phyloP scores from a whole-genome alignment of 2,797 vertebrate genomes.

The Thalassophryne amazonica region DNA sequence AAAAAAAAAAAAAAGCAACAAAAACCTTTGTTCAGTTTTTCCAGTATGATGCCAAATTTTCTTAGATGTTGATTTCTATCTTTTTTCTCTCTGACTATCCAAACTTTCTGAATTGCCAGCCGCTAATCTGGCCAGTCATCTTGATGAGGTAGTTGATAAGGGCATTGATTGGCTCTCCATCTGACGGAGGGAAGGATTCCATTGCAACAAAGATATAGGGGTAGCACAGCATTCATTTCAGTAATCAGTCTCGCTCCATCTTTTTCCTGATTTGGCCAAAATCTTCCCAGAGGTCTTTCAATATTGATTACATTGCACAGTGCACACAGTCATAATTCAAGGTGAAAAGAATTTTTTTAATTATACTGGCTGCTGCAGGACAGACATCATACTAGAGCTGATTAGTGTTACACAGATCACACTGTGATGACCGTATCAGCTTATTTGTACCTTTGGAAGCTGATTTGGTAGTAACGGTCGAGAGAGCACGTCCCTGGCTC shows the following conservation, averaged over 20 bases:
- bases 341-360: conserved; percentile 74
- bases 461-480: conserved; percentile 74
- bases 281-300: conserved; percentile 75
- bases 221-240: conserved; percentile 66
- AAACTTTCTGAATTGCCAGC: conserved; percentile 65
- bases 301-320: conserved; percentile 67
- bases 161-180: conserved; percentile 71
- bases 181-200: conserved; percentile 69
- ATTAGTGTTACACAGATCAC: conserved; percentile 53
- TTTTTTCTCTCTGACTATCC: conserved; percentile 71
- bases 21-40: conserved; percentile 47
- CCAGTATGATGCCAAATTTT: conserved; percentile 48
- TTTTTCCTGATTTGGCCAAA: conserved; percentile 63
- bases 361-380: conserved; percentile 34
- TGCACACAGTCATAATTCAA: conserved; percentile 61
- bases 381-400: conserved; percentile 49
- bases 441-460: conserved; percentile 50
- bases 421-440: conserved; percentile 58
- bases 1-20: no score
- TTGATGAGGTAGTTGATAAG: conserved; percentile 76
- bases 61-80: conserved; percentile 64
- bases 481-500: conserved; percentile 67
- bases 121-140: conserved; percentile 63
- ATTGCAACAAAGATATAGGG: conserved; percentile 70
- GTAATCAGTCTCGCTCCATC: conserved; percentile 68